Conservation (phyloP, 2,113 vertebrate genomes). For the Kobus ellipsiprymnus region DNA sequence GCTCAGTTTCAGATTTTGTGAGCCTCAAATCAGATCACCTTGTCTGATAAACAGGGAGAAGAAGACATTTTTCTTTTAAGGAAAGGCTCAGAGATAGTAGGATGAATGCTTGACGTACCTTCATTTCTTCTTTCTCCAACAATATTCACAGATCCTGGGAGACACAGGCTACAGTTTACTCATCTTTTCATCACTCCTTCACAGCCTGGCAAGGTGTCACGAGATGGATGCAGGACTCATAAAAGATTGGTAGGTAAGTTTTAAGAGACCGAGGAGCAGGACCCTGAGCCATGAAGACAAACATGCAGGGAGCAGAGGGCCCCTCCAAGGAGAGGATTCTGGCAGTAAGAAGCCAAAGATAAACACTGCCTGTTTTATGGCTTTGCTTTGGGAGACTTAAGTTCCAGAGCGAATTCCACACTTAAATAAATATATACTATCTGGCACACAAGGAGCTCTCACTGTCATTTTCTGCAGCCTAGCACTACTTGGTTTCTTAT, state of each 20-base stretch:
- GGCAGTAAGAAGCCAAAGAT: not conserved
- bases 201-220: not conserved
- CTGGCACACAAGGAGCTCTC: not conserved
- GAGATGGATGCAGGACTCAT: not conserved
- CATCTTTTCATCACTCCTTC: not conserved
- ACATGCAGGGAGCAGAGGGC: not conserved
- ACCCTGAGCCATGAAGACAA: not conserved
- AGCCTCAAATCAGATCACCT: not conserved
- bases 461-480: not conserved
- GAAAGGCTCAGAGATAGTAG: not conserved
- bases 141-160: not conserved
- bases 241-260: not conserved
- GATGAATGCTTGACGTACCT: not conserved
- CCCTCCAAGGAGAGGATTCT: not conserved
- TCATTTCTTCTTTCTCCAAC: not conserved
- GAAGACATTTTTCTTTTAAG: not conserved
- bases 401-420: not conserved
- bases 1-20: not conserved
- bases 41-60: not conserved
- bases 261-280: not conserved
- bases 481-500: not conserved
- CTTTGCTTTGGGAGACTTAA: not conserved
- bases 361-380: constrained; percentile 30
- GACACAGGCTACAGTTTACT: not conserved
- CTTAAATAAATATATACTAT: constrained; percentile 14